Percentiles rank a stretch among this genome's conserved stretches.
Evolutionary conservation across 2,888 invertebrate genomes (phyloP).

Genomic region (Cerceris rybyensis): DNA sequence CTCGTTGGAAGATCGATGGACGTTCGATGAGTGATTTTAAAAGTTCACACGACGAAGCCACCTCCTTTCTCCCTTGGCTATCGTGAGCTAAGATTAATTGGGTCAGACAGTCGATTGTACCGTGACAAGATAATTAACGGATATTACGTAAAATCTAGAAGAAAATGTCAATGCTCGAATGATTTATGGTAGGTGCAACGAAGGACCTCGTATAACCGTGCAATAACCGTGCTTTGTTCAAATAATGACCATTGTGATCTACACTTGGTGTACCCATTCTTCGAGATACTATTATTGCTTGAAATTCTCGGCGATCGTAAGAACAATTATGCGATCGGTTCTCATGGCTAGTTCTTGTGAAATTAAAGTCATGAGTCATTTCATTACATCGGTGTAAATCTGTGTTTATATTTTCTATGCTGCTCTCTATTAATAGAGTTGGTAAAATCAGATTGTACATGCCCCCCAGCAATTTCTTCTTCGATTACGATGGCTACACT

Average conservation of each 20-base stretch:
- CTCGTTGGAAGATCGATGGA: slow-evolving; percentile 21
- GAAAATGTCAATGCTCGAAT: slow-evolving; percentile 51
- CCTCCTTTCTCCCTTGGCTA: slow-evolving; percentile 49
- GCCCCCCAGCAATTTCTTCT: not conserved
- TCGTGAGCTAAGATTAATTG: slow-evolving; percentile 54
- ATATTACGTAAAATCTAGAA: slow-evolving; percentile 53
- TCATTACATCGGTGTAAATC: slow-evolving; percentile 30
- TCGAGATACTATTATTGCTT: slow-evolving; percentile 13
- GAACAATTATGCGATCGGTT: slow-evolving; percentile 19
- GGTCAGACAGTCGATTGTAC: slow-evolving; percentile 51
- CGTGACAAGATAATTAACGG: slow-evolving; percentile 57
- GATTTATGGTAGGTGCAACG: slow-evolving; percentile 18
- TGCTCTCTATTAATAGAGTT: slow-evolving; percentile 10
- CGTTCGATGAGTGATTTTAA: slow-evolving; percentile 42
- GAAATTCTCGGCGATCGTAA: slow-evolving; percentile 16
- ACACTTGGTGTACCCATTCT: not conserved
- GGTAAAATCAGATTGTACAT: slow-evolving; percentile 25
- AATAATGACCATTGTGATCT: slow-evolving; percentile 8
- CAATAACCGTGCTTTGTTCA: slow-evolving; percentile 16
- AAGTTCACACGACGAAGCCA: slow-evolving; percentile 45
- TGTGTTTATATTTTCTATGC: slow-evolving; percentile 21
- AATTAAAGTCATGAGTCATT: slow-evolving; percentile 16
- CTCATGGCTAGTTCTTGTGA: slow-evolving; percentile 10
- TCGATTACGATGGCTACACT: not conserved
- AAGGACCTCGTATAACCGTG: not conserved